Evolutionary conservation across 2,888 invertebrate species (phyloP).

Genomic region (Spilosoma lubricipeda): DNA sequence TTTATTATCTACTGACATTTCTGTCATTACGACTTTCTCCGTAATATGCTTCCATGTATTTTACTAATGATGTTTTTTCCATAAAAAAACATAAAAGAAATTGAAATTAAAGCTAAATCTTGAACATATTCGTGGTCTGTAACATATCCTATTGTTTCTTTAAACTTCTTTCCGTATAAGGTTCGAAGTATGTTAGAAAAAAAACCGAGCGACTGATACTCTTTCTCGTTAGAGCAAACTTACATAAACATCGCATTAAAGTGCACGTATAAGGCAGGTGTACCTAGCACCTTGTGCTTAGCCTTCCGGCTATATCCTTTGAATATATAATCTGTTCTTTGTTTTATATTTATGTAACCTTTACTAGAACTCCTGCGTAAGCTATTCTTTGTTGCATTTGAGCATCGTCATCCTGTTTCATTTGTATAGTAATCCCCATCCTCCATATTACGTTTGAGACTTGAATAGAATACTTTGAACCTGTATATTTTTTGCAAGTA

Average conservation of each 20-base stretch:
- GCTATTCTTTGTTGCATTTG: slow-evolving; percentile 11
- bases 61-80: background rate
- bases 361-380: slow-evolving; percentile 32
- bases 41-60: too few relatives aligned
- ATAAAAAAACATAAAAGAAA: background rate
- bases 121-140: background rate
- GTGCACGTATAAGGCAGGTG: slow-evolving; percentile 70
- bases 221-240: slow-evolving; percentile 49
- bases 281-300: slow-evolving; percentile 74
- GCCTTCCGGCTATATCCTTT: slow-evolving; percentile 74
- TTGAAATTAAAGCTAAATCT: background rate
- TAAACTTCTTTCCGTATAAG: slow-evolving; percentile 17
- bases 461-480: background rate
- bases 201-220: slow-evolving; percentile 37
- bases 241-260: slow-evolving; percentile 55
- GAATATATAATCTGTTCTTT: slow-evolving; percentile 74
- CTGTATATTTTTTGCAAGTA: slow-evolving; percentile 11
- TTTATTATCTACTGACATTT: background rate
- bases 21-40: background rate
- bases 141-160: slow-evolving; percentile 4
- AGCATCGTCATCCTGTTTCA: slow-evolving; percentile 21
- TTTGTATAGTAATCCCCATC: background rate
- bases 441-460: background rate
- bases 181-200: slow-evolving; percentile 27
- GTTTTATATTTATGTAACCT: slow-evolving; percentile 56